Evolutionary conservation across 2,888 invertebrate genomes (phyloP).

Genomic region (Calliphora vomitoria): DNA sequence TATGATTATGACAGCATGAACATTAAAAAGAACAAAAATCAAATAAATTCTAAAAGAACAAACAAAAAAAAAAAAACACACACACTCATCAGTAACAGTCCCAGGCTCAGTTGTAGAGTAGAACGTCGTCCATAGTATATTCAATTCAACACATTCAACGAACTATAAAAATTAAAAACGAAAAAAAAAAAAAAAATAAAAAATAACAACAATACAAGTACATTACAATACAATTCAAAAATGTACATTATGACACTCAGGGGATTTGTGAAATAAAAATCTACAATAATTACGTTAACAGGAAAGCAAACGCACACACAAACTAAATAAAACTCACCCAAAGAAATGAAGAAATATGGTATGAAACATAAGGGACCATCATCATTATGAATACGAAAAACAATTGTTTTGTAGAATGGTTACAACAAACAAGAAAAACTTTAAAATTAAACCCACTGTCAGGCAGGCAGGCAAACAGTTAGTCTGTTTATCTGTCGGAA

Average conservation of each 20-base stretch:
- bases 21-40: constrained; percentile 14
- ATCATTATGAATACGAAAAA: constrained; percentile 35
- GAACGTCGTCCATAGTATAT: neutral
- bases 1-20: constrained; percentile 55
- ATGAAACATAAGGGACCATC: constrained; percentile 32
- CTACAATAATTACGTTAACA: constrained; percentile 48
- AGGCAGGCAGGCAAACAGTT: constrained; percentile 37
- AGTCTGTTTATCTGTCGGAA: constrained; percentile 7
- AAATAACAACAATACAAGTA: constrained; percentile 48
- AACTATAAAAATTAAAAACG: constrained; percentile 28
- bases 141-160: constrained; percentile 17
- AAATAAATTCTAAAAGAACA: constrained; percentile 39
- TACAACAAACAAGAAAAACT: constrained; percentile 31
- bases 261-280: constrained; percentile 53
- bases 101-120: neutral
- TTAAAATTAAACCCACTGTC: constrained; percentile 32
- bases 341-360: neutral
- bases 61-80: neutral
- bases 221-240: constrained; percentile 30
- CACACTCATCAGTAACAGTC: constrained; percentile 24
- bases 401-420: constrained; percentile 42
- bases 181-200: too few relatives aligned
- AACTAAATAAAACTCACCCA: neutral
- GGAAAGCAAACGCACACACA: constrained; percentile 7
- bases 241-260: constrained; percentile 57